A percentile compares a stretch with the other conserved stretches of the same genome.
These are phyloP conservation scores for Andrena minutula DNA, from an alignment of 2,888 invertebrate species.

Conservation along the genomic window DNA sequence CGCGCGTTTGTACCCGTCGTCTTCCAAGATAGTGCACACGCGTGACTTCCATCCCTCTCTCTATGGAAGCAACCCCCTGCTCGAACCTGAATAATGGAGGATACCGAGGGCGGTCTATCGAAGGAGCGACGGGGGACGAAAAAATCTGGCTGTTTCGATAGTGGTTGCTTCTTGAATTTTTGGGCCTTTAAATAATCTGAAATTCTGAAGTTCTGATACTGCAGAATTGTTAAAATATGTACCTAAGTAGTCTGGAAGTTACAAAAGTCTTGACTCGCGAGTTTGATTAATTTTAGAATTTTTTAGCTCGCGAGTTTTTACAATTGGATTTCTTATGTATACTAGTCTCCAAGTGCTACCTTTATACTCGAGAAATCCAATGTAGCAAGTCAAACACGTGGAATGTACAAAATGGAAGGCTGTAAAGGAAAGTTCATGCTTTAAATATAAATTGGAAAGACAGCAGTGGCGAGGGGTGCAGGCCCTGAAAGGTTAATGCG, in stretches of 20 bases:
- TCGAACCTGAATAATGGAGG: conserved; percentile 43
- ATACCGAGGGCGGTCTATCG: conserved; percentile 3
- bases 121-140: background rate
- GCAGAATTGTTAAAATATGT: background rate
- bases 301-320: no score
- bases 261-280: no score
- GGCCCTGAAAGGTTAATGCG: conserved; percentile 27
- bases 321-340: no score
- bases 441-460: conserved; percentile 40
- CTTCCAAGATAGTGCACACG: conserved; percentile 27
- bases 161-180: background rate
- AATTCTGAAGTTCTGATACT: background rate
- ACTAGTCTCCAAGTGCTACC: no score
- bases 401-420: background rate
- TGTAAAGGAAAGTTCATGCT: background rate
- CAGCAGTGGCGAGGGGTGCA: background rate
- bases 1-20: conserved; percentile 11
- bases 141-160: background rate
- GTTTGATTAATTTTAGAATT: no score
- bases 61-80: background rate
- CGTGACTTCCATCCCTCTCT: conserved; percentile 2
- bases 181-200: background rate
- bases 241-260: no score
- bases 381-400: background rate
- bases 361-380: background rate